A percentile compares a stretch with the other conserved stretches of the same genome.
Evolutionary conservation across 2,797 vertebrate species (phyloP).

Genomic region (Sebastes hopkinsi): DNA sequence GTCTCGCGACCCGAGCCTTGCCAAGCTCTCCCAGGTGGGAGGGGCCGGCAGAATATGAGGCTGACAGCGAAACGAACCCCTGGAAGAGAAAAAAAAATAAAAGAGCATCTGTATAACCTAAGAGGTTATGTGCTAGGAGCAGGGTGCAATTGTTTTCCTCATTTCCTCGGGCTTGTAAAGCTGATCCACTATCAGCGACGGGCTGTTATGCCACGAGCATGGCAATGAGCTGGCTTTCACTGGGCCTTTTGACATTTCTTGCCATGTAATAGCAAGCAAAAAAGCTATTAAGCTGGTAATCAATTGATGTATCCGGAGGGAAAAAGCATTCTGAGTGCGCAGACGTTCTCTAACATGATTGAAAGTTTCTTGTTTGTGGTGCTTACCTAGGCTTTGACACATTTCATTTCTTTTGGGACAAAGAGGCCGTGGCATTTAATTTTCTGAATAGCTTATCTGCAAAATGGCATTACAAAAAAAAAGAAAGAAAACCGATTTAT

Average conservation of each 20-base stretch:
- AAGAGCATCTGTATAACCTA: constrained; percentile 46
- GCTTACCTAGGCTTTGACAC: constrained; percentile 51
- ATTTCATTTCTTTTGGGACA: constrained; percentile 66
- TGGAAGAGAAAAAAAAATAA: constrained; percentile 25
- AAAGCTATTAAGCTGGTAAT: constrained; percentile 78
- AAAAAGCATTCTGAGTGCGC: constrained; percentile 53
- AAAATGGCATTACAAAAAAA: constrained; percentile 35
- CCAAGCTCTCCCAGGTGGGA: constrained; percentile 57
- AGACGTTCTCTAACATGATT: constrained; percentile 65
- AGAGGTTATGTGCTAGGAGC: constrained; percentile 55
- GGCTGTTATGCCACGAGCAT: constrained; percentile 63
- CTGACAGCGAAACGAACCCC: constrained; percentile 56
- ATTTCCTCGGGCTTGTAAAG: constrained; percentile 73
- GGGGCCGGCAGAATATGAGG: constrained; percentile 42
- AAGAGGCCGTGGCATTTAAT: constrained; percentile 45
- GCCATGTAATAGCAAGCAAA: constrained; percentile 72
- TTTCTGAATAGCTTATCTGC: constrained; percentile 58
- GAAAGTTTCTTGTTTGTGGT: constrained; percentile 71
- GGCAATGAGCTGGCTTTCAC: constrained; percentile 74
- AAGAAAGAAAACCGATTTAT: background rate
- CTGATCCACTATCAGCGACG: constrained; percentile 71
- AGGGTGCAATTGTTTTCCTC: constrained; percentile 75
- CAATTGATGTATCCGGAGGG: constrained; percentile 73
- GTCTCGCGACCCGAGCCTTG: constrained; percentile 53
- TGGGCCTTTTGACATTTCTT: constrained; percentile 76